A percentile compares a stretch with the other conserved stretches of the same genome.
Evolutionary conservation across 2,113 vertebrate genomes (phyloP).

Genomic region (Engraulis encrasicolus): DNA sequence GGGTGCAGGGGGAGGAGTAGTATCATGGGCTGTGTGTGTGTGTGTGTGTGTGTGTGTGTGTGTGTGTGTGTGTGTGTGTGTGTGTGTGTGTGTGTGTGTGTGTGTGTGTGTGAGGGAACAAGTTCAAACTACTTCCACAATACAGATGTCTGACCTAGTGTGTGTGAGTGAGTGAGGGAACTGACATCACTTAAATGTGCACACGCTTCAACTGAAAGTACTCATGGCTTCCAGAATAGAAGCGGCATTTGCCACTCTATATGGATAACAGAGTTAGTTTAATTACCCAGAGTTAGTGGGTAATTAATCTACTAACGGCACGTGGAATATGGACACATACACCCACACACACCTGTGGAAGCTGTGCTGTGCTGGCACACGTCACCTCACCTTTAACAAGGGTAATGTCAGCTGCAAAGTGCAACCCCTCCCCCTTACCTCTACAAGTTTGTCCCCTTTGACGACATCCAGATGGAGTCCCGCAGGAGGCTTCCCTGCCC

Average conservation of each 20-base stretch:
- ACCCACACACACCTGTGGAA: background rate
- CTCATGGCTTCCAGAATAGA: background rate
- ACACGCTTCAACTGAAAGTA: background rate
- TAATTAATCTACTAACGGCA: background rate
- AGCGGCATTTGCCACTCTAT: background rate
- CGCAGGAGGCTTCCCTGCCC: constrained; percentile 96
- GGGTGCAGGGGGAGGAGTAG: constrained; percentile 75
- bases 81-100: background rate
- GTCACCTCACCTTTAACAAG: background rate
- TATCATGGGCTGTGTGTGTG: too few relatives aligned
- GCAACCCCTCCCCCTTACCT: constrained; percentile 80
- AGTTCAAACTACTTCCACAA: too few relatives aligned
- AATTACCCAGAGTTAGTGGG: too few relatives aligned
- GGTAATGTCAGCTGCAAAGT: background rate
- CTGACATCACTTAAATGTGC: too few relatives aligned
- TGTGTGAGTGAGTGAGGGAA: too few relatives aligned
- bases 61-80: too few relatives aligned
- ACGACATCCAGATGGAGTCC: constrained; percentile 97
- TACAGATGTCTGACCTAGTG: too few relatives aligned
- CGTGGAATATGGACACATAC: background rate
- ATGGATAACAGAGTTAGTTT: background rate
- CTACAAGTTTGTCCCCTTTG: constrained; percentile 97
- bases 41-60: too few relatives aligned
- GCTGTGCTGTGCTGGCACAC: background rate
- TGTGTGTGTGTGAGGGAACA: too few relatives aligned